These are phyloP conservation scores for Amphiprion clarkii DNA, from an alignment of 2,797 vertebrate genomes.

Conservation along the genomic window DNA sequence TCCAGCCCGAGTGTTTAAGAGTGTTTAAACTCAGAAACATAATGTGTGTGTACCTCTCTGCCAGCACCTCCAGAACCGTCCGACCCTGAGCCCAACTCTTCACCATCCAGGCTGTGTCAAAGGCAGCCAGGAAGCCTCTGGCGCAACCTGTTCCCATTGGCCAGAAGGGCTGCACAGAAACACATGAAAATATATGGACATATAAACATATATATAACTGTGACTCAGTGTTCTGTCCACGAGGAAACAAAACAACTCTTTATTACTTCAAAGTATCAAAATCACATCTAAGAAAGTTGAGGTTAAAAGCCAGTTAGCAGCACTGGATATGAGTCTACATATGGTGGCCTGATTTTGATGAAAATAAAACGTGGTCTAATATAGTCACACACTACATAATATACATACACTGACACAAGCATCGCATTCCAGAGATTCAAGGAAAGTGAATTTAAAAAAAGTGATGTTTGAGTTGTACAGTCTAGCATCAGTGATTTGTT, in stretches of 20 bases:
- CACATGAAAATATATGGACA: constrained; percentile 3
- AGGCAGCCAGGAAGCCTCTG: constrained; percentile 95
- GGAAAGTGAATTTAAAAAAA: too few relatives aligned
- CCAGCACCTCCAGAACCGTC: constrained; percentile 90
- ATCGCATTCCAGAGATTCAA: too few relatives aligned
- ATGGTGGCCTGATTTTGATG: not conserved
- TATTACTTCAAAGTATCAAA: not conserved
- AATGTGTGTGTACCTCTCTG: constrained; percentile 88
- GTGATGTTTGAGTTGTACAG: not conserved
- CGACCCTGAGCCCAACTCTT: constrained; percentile 93
- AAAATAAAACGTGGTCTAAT: too few relatives aligned
- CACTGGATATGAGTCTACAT: not conserved
- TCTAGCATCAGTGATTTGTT: not conserved
- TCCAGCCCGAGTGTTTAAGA: not conserved
- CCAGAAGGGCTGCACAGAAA: constrained; percentile 93
- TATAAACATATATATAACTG: not conserved
- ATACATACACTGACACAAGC: too few relatives aligned
- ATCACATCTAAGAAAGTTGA: not conserved
- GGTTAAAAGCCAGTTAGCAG: not conserved
- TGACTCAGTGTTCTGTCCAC: not conserved
- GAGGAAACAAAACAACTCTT: not conserved
- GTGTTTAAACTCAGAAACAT: not conserved
- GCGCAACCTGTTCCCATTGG: constrained; percentile 99
- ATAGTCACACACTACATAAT: too few relatives aligned
- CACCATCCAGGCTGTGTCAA: constrained; percentile 98